Conservation (phyloP, 1,140 invertebrate species). For the Leptinotarsa undecemlineata region DNA sequence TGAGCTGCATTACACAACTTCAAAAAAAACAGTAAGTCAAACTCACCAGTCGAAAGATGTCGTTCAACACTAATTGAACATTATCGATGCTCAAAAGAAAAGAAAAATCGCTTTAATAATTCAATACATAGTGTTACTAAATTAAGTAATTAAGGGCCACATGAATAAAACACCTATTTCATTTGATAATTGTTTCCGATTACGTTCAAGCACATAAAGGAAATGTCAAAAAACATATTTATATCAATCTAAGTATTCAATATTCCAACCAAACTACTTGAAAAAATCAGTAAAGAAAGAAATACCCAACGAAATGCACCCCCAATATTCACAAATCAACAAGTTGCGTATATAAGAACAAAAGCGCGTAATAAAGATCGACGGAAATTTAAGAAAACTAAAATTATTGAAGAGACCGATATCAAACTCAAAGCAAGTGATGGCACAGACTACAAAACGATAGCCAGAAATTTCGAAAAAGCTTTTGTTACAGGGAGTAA, state of each 20-base stretch:
- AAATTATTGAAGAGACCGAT: neutral
- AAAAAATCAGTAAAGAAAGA: neutral
- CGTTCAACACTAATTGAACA: constrained; percentile 43
- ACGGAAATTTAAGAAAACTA: neutral
- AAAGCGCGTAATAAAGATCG: too few relatives aligned
- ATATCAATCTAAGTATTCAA: constrained; percentile 11
- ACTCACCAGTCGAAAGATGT: constrained; percentile 34
- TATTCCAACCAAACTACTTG: neutral
- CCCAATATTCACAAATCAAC: neutral
- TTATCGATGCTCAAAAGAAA: constrained; percentile 32
- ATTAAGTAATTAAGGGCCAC: too few relatives aligned
- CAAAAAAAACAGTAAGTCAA: constrained; percentile 34
- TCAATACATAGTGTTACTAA: too few relatives aligned
- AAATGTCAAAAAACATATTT: constrained; percentile 14
- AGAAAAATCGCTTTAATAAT: too few relatives aligned
- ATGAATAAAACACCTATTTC: too few relatives aligned
- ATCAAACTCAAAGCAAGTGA: neutral
- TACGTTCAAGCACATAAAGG: constrained; percentile 23
- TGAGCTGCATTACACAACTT: neutral
- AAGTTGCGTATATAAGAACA: neutral
- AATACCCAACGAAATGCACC: neutral
- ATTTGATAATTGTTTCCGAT: too few relatives aligned
- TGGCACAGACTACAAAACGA: neutral
- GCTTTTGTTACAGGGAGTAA: neutral
- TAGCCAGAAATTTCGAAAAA: neutral